A percentile compares a stretch with the other conserved stretches of the same genome.
These are phyloP conservation scores for Dissostichus mawsoni DNA, from an alignment of 2,113 vertebrate genomes.

Conservation along the genomic window DNA sequence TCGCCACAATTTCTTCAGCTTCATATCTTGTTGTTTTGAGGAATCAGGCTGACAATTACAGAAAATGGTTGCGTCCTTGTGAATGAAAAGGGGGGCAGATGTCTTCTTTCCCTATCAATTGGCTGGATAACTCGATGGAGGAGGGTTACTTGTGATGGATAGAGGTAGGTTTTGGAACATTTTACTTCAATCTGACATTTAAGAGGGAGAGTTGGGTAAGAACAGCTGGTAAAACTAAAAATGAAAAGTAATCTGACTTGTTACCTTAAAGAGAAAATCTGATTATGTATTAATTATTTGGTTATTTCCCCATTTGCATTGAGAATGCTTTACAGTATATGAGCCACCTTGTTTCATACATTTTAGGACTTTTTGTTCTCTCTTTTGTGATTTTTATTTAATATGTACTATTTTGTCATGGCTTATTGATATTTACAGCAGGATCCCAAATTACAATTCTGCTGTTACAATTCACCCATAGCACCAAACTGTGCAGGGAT, in stretches of 20 bases:
- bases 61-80: not conserved
- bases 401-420: not conserved
- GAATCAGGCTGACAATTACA: not conserved
- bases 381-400: not conserved
- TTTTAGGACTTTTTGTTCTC: not conserved
- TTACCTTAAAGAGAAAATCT: not conserved
- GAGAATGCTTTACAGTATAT: not conserved
- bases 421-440: not conserved
- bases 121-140: constrained; percentile 4
- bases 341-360: not conserved
- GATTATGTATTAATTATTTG: not conserved
- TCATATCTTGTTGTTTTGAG: not conserved
- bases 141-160: constrained; percentile 6
- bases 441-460: not conserved
- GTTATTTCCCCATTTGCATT: not conserved
- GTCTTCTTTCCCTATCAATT: not conserved
- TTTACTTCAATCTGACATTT: not conserved
- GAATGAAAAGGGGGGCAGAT: not conserved
- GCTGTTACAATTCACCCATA: constrained; percentile 12
- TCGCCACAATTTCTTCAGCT: not conserved
- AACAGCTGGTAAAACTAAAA: not conserved
- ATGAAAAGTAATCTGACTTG: not conserved
- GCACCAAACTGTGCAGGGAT: constrained; percentile 4
- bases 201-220: not conserved
- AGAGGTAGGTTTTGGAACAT: constrained; percentile 19